Evolutionary conservation across 2,888 invertebrate species (phyloP).

Genomic region (Melipona beecheii): DNA sequence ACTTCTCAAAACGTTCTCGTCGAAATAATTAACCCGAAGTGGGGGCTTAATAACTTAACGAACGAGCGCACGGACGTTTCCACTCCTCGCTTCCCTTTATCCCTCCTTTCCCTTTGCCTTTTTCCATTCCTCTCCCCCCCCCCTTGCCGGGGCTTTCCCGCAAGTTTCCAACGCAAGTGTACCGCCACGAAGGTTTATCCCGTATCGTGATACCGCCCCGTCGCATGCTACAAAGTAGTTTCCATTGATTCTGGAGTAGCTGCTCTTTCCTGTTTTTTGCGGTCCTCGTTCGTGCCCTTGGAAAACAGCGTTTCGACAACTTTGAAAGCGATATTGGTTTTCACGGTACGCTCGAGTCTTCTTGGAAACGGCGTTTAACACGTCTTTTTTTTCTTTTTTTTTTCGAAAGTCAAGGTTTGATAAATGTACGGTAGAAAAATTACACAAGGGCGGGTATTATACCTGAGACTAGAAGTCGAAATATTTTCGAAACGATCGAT

Average conservation of each 20-base stretch:
- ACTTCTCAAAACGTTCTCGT: conserved; percentile 17
- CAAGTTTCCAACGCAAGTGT: conserved; percentile 1
- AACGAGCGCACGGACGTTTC: not conserved
- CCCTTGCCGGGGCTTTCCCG: not conserved
- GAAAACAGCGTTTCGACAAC: not conserved
- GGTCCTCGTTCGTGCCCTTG: not conserved
- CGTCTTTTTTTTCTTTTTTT: not conserved
- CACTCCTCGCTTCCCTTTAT: not conserved
- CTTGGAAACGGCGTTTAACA: no score
- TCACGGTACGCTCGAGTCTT: not conserved
- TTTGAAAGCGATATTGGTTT: not conserved
- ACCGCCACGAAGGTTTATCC: not conserved
- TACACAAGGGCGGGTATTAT: no score
- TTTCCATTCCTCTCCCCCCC: not conserved
- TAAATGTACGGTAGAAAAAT: no score
- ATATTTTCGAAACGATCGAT: no score
- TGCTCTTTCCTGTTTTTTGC: not conserved
- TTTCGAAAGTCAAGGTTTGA: no score
- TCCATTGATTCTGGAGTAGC: conserved; percentile 3
- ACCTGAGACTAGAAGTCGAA: no score
- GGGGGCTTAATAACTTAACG: conserved; percentile 11
- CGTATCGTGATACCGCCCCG: not conserved
- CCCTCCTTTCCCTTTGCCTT: not conserved
- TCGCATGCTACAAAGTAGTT: conserved; percentile 5
- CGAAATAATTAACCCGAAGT: conserved; percentile 35